Evolutionary conservation across 2,113 vertebrate genomes (phyloP).

Genomic region (Takifugu bimaculatus): DNA sequence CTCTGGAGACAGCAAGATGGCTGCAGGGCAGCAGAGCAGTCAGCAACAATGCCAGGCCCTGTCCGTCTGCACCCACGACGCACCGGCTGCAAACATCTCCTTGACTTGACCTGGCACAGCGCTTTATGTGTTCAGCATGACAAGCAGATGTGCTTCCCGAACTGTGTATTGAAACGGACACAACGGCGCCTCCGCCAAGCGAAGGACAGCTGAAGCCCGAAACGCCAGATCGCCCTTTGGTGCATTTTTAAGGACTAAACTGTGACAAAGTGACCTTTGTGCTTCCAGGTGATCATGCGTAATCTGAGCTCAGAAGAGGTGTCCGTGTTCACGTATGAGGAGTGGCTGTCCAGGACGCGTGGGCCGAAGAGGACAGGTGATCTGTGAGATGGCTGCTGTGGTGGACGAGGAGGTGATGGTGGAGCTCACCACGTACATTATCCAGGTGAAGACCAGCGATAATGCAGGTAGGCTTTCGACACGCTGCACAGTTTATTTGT

Average conservation of each 20-base stretch:
- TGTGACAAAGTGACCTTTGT: conserved; percentile 7
- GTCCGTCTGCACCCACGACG: conserved; percentile 40
- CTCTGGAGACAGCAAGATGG: conserved; percentile 25
- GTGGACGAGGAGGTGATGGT: conserved; percentile 86
- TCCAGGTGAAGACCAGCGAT: conserved; percentile 91
- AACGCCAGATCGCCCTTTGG: not conserved
- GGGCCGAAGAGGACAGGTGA: conserved; percentile 79
- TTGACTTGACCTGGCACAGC: conserved; percentile 57
- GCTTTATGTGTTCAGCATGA: conserved; percentile 62
- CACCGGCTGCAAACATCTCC: conserved; percentile 44
- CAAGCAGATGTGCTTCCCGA: conserved; percentile 48
- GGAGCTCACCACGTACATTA: conserved; percentile 84
- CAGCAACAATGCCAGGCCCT: conserved; percentile 44
- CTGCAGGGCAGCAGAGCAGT: conserved; percentile 38
- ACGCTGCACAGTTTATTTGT: not conserved
- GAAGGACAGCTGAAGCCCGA: conserved; percentile 29
- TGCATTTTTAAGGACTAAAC: not conserved
- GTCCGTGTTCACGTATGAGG: conserved; percentile 84
- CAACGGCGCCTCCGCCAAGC: conserved; percentile 26
- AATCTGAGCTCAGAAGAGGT: conserved; percentile 84
- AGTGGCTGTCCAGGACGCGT: conserved; percentile 87
- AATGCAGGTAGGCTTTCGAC: conserved; percentile 73
- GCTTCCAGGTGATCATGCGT: conserved; percentile 79
- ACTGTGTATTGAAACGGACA: conserved; percentile 37
- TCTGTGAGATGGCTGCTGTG: conserved; percentile 87